Percentiles rank a stretch among this genome's conserved stretches.
Evolutionary conservation across 2,888 invertebrate species (phyloP).

Genomic region (Drosophila pegasa): DNA sequence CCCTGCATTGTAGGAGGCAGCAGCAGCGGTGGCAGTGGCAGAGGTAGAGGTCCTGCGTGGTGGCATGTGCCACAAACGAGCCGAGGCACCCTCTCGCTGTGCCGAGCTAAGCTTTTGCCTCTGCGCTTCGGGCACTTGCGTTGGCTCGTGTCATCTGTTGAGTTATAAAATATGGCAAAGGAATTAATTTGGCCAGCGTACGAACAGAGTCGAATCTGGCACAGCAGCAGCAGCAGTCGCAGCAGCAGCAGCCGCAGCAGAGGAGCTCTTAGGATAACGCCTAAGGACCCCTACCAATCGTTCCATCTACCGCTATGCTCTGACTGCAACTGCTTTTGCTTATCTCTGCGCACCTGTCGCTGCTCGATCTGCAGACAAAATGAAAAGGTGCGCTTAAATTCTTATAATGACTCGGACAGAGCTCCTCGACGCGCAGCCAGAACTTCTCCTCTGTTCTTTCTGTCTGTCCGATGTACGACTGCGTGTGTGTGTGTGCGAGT

Average conservation of each 20-base stretch:
- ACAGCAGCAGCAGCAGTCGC: conserved; percentile 66
- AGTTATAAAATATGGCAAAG: conserved; percentile 82
- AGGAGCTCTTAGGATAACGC: conserved; percentile 63
- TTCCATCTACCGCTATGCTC: conserved; percentile 70
- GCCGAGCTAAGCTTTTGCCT: conserved; percentile 44
- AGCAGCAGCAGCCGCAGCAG: conserved; percentile 35
- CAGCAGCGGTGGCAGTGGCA: conserved; percentile 18
- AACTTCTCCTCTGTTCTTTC: conserved; percentile 13
- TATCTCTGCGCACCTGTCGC: conserved; percentile 71
- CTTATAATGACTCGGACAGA: conserved; percentile 73
- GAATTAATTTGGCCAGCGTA: conserved; percentile 75
- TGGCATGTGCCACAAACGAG: conserved; percentile 78
- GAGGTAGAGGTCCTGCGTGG: conserved; percentile 29
- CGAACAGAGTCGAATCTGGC: conserved; percentile 68
- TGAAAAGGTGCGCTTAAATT: conserved; percentile 81
- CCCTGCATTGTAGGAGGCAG: conserved; percentile 18
- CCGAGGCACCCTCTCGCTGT: conserved; percentile 56
- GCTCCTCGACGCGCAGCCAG: conserved; percentile 13
- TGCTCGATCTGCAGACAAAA: conserved; percentile 59
- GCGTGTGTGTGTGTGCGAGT: conserved; percentile 23
- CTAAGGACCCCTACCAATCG: conserved; percentile 42
- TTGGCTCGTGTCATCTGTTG: conserved; percentile 82
- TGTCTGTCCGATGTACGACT: background rate
- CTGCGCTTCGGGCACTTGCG: conserved; percentile 27
- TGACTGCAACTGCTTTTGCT: conserved; percentile 29